Conservation (phyloP, 1,140 invertebrate genomes). For the Sycophila sp. region DNA sequence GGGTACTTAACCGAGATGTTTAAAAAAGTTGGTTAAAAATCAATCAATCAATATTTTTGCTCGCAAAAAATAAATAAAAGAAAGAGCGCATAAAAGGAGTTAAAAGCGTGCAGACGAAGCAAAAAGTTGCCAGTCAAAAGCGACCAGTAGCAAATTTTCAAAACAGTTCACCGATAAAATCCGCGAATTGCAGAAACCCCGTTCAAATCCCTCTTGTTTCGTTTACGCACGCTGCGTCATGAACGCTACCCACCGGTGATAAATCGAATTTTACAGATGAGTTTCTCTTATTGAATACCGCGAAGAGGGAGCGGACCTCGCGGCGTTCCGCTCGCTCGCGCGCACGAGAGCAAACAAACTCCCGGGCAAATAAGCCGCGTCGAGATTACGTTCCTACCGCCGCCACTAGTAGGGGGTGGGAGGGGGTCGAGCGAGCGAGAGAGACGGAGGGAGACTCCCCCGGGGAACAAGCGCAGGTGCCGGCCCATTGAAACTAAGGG, state of each 20-base stretch:
- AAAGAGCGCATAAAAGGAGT: no score
- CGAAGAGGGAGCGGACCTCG: not conserved
- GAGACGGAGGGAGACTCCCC: constrained; percentile 15
- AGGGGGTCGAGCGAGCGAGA: not conserved
- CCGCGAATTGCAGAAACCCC: not conserved
- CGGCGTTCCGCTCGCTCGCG: constrained; percentile 6
- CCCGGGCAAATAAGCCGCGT: constrained; percentile 57
- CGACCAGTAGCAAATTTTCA: no score
- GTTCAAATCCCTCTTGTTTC: constrained; percentile 27
- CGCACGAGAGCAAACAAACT: constrained; percentile 55
- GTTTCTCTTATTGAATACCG: constrained; percentile 61
- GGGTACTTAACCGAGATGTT: no score
- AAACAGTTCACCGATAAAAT: not conserved
- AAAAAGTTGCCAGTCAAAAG: no score
- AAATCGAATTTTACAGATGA: constrained; percentile 54
- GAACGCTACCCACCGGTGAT: constrained; percentile 1
- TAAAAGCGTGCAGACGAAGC: no score
- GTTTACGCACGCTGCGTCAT: no score
- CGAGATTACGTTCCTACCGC: constrained; percentile 20
- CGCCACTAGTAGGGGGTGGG: not conserved
- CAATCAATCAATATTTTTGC: no score
- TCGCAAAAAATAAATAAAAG: no score
- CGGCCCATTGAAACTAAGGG: constrained; percentile 53
- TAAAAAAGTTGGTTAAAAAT: no score
- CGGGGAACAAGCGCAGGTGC: constrained; percentile 60